Base-by-base conservation (phyloP, 2,888 invertebrate species). In the Oxystoma pomonae region DNA sequence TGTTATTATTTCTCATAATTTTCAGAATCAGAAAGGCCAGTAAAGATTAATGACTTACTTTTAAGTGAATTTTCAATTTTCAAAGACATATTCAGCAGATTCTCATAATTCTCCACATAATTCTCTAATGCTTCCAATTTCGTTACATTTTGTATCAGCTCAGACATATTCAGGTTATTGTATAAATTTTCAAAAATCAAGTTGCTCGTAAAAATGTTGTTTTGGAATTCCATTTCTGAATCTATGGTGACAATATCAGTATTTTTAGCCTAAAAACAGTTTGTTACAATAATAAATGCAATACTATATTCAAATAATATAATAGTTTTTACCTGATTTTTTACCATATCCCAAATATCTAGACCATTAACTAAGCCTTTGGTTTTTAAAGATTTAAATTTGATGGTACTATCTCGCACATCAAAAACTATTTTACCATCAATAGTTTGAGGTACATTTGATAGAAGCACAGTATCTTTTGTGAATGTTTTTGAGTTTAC, bases 391-490 rank as follows among this genome's bases (percentile, higher is more conserved):
- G 68, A 69, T 63, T 76, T 72, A 59, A 80, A 75, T 50, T 66
- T 66, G 16, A 72, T 57, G 20, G 57, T 65, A n/a, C 57, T 12
- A 55, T 60, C 55, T 16, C 20, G 51, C 1, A 67, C 16, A 2
- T 49, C 49, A 68, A 81, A 78, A 9, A 53, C 69, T 72, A 81
- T 83, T 56, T 66, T 72, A 7, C 81, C 82, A 5, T 68, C 73
- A 20, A 84, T 76, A 19, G 65, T 72, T 75, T 84, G 84, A 2
- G 76, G 72, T 1, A 66, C 61, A 7, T 75, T 77, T 65, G 77
- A 79, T 22, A 78, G 62, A 69, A 84, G 69, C 5, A 80, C 72
- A 17, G 77, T 75, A 16, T 80, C 72, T 1, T 73, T 63, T 65
- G 73, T 70, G 68, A 80, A 73, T 70, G 74, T 69, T 63, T 72